Base-by-base conservation (phyloP, 2,888 invertebrate species). In the Drosophila neotestacea region DNA sequence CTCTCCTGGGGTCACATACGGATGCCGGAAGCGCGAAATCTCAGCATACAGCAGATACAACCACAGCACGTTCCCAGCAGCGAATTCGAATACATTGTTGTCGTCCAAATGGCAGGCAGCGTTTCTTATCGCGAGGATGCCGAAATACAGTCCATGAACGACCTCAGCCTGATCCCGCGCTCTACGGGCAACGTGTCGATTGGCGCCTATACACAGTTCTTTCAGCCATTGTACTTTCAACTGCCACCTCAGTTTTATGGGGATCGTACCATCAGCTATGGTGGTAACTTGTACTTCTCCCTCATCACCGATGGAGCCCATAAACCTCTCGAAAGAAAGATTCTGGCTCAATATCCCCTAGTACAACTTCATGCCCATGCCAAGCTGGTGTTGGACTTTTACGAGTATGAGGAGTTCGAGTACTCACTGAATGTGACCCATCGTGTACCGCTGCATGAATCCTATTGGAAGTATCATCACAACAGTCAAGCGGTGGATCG, bases 251-350 rank as follows among this genome's bases (percentile, higher is more conserved):
- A 95, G 59, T 97, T 98, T 92, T 94, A 96, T 11, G 98, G 97
- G 0, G 99, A 99, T 92, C 93, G 96, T 91, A 95, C 97, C 13
- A 94, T 96, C 71, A 98, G 98, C 27, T 99, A 99, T 92, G 98
- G 98, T 30, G 99, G 99, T 4, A 95, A 95, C 73, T 93, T 99
- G 51, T 94, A 96, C 73, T 98, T 98, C 91, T 94, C 94, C 1
- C 94, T 96, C 0, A 94, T 96, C 58, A 95, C 95, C 73, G 95
- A 95, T 47, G 95, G 95, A 4, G 92, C 92, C 10, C 94, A 94
- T 0, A 94, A 94, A 0, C 93, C 94, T 38, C 93, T 95, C 22
- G 94, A 95, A 36, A 92, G 93, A 0, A 92, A 93, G 4, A 93
- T 95, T 3, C 90, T 95, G 41, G 92, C 93, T 2, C 93, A 94